Base-by-base conservation (phyloP, 2,888 invertebrate genomes). In the Gerosis bhagava region DNA sequence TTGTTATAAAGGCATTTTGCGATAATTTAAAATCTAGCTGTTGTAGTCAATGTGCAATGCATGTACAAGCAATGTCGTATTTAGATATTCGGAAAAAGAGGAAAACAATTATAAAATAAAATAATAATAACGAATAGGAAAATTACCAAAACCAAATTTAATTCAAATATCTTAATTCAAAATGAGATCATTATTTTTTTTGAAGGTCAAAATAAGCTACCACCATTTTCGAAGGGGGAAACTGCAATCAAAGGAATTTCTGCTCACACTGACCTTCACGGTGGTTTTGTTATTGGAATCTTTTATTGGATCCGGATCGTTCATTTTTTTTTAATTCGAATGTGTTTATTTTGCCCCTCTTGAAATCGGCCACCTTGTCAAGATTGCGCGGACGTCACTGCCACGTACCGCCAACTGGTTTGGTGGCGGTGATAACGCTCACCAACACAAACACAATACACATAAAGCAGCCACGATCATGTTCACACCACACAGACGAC, bases 341-440 rank as follows among this genome's bases (percentile, higher is more conserved):
- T 49, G 25, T 45, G 46, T 46, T 49, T 54, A 45, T 54, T 41
- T n/a, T n/a, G 44, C 22, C 39, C 22, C 50, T 37, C 53, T 51
- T 49, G 19, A 48, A 36, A 43, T 44, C 24, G 34, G 43, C 34
- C 22, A 48, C 48, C 43, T 44, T 48, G 29, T 45, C 24, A 25
- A 37, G 31, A 39, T 32, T 37, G 24, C 13, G 19, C 13, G 25
- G 17, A 67, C 72, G 74, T 78, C 75, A 83, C 64, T 37, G 84
- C 87, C 87, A 86, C 86, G 86, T 86, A 80, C 68, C 62, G 70
- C 71, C 70, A 68, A 75, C 70, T 69, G 56, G 68, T 61, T 64
- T 61, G 58, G 45, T 50, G 66, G 59, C 60, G 55, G 60, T 77
- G 80, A 82, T 83, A 83, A 80, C 72, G 66, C 62, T 54, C 49